A percentile compares a stretch with the other conserved stretches of the same genome.
Conservation (phyloP, 1,140 invertebrate species). For the Oscheius sp. region DNA sequence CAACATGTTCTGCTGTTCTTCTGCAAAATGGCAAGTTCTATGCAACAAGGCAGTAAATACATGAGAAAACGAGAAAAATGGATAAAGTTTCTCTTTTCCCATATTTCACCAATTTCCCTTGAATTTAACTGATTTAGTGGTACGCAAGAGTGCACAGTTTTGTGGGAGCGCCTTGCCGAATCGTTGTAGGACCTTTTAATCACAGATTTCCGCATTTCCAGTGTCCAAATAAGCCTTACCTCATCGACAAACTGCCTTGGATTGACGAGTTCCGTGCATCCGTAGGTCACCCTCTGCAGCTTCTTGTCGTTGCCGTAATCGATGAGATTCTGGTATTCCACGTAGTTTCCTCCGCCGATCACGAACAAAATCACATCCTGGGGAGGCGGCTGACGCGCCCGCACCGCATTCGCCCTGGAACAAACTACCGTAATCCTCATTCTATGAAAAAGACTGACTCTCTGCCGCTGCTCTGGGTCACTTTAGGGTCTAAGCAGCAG, state of each 20-base stretch:
- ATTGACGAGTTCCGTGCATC: slow-evolving; percentile 86
- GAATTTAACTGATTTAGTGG: neutral
- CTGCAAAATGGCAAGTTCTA: too few species aligned
- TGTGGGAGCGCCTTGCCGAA: neutral
- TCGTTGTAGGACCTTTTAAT: neutral
- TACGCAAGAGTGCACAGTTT: neutral
- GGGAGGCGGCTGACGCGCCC: slow-evolving; percentile 46
- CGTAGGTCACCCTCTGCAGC: slow-evolving; percentile 84
- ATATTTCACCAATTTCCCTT: too few species aligned
- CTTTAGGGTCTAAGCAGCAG: slow-evolving; percentile 86
- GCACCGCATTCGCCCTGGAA: slow-evolving; percentile 25
- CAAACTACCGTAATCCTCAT: neutral
- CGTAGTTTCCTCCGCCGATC: slow-evolving; percentile 96
- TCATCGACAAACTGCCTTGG: slow-evolving; percentile 88
- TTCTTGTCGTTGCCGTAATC: slow-evolving; percentile 67
- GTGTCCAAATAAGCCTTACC: slow-evolving; percentile 65
- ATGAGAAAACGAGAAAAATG: too few species aligned
- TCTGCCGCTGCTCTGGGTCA: slow-evolving; percentile 67
- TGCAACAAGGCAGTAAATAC: too few species aligned
- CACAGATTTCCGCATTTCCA: too few species aligned
- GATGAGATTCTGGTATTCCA: slow-evolving; percentile 96
- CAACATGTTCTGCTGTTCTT: too few species aligned
- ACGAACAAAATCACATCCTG: slow-evolving; percentile 77
- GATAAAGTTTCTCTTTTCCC: too few species aligned
- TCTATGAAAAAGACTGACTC: slow-evolving; percentile 14